phyloP scores from a whole-genome alignment of 2,797 vertebrate genomes.

The Scarus forsteni region DNA sequence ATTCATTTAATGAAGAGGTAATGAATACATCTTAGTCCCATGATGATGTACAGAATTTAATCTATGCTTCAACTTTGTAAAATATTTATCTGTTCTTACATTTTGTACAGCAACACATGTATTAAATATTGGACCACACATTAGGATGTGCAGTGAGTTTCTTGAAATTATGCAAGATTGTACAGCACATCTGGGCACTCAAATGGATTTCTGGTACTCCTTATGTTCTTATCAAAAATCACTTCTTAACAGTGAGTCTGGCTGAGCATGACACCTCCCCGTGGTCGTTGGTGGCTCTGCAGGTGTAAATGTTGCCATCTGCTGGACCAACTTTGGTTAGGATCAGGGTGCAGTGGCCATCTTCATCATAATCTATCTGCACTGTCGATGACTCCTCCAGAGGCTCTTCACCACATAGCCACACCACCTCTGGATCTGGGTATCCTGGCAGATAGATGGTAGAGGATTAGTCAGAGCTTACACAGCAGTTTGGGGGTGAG shows the following conservation, averaged over 20 bases:
- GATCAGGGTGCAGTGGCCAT: constrained; percentile 82
- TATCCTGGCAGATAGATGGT: constrained; percentile 73
- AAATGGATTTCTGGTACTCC: background rate
- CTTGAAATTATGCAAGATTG: constrained; percentile 23
- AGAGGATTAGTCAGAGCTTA: background rate
- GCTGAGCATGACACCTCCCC: constrained; percentile 77
- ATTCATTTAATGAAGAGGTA: background rate
- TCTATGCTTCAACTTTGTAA: constrained; percentile 25
- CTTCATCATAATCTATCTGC: constrained; percentile 85
- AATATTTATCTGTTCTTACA: constrained; percentile 16
- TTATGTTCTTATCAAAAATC: background rate
- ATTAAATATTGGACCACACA: constrained; percentile 9
- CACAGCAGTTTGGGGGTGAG: background rate
- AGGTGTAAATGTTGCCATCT: constrained; percentile 80
- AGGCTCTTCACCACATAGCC: constrained; percentile 79
- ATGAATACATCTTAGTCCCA: background rate
- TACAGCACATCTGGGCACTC: constrained; percentile 11
- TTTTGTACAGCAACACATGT: constrained; percentile 18
- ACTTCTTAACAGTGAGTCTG: constrained; percentile 62
- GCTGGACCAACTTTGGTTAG: constrained; percentile 54
- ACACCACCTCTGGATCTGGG: constrained; percentile 87
- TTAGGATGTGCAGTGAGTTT: constrained; percentile 9
- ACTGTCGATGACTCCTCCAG: constrained; percentile 72
- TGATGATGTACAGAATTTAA: constrained; percentile 18
- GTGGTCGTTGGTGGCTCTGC: constrained; percentile 79